Conservation (phyloP, 2,888 invertebrate species). For the Agrochola circellaris region DNA sequence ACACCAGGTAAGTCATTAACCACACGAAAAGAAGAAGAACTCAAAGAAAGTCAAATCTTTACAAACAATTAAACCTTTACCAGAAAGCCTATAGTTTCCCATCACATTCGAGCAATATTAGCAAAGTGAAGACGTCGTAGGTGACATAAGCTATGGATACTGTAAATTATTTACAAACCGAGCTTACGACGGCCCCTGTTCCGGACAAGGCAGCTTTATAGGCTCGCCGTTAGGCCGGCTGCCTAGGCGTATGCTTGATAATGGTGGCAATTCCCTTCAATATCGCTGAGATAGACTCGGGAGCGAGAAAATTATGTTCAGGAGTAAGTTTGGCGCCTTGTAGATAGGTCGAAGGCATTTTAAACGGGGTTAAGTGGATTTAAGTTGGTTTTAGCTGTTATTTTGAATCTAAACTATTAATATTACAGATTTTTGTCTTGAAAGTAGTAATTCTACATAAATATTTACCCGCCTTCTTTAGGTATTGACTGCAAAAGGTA, state of each 20-base stretch:
- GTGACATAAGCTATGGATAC: slow-evolving; percentile 47
- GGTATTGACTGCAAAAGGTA: slow-evolving; percentile 19
- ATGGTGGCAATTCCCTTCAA: slow-evolving; percentile 44
- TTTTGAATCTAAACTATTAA: background rate
- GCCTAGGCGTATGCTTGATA: slow-evolving; percentile 51
- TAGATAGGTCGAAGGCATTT: slow-evolving; percentile 8
- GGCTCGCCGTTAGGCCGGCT: slow-evolving; percentile 31
- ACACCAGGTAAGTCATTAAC: no score
- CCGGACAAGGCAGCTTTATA: slow-evolving; percentile 44
- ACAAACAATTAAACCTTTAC: background rate
- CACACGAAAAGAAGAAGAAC: no score
- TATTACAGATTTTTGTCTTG: slow-evolving; percentile 14
- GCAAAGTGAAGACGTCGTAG: slow-evolving; percentile 19
- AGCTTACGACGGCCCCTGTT: slow-evolving; percentile 29
- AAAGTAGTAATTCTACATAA: slow-evolving; percentile 4
- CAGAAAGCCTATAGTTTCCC: background rate
- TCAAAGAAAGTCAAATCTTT: background rate
- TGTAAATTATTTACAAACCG: slow-evolving; percentile 52
- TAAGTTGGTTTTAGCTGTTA: background rate
- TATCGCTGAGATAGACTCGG: slow-evolving; percentile 40
- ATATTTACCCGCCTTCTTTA: slow-evolving; percentile 12
- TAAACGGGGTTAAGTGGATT: slow-evolving; percentile 11
- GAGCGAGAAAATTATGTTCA: slow-evolving; percentile 40
- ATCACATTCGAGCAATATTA: slow-evolving; percentile 22
- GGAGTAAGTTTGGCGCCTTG: slow-evolving; percentile 15